Conservation (phyloP, 2,888 invertebrate genomes). For the Neoaliturus tenellus region DNA sequence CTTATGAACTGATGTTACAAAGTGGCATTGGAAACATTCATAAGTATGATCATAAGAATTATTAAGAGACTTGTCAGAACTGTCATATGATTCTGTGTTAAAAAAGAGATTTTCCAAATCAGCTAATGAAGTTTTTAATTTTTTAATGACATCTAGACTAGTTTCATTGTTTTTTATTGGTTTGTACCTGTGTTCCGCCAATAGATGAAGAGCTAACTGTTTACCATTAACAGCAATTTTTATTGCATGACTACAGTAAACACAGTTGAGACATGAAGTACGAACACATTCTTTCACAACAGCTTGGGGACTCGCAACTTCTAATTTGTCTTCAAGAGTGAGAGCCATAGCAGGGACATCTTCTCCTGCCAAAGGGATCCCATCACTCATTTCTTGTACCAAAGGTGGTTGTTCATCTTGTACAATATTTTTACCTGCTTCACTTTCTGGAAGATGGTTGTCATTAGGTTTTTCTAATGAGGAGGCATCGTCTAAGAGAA, state of each 20-base stretch:
- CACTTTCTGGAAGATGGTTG: constrained; percentile 58
- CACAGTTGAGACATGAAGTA: constrained; percentile 82
- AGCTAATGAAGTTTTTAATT: constrained; percentile 77
- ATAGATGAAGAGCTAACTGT: constrained; percentile 86
- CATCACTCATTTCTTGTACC: constrained; percentile 69
- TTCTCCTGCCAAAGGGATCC: constrained; percentile 75
- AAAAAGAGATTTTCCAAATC: constrained; percentile 81
- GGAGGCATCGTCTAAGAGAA: constrained; percentile 2
- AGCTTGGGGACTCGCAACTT: constrained; percentile 83
- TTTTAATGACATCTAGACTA: constrained; percentile 82
- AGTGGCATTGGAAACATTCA: constrained; percentile 92
- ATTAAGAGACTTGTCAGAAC: constrained; percentile 73
- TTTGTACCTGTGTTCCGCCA: constrained; percentile 87
- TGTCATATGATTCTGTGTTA: constrained; percentile 84
- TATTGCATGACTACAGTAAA: constrained; percentile 91
- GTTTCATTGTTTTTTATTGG: constrained; percentile 87
- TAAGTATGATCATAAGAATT: constrained; percentile 81
- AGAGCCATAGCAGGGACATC: constrained; percentile 83
- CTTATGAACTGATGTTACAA: constrained; percentile 85
- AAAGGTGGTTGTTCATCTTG: constrained; percentile 70
- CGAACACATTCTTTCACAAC: constrained; percentile 84
- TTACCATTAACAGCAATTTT: constrained; percentile 91
- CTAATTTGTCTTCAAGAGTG: constrained; percentile 83
- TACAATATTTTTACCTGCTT: constrained; percentile 69
- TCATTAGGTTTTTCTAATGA: constrained; percentile 37